Base-by-base conservation (phyloP, 2,797 vertebrate genomes). In the Sebastolobus alascanus region DNA sequence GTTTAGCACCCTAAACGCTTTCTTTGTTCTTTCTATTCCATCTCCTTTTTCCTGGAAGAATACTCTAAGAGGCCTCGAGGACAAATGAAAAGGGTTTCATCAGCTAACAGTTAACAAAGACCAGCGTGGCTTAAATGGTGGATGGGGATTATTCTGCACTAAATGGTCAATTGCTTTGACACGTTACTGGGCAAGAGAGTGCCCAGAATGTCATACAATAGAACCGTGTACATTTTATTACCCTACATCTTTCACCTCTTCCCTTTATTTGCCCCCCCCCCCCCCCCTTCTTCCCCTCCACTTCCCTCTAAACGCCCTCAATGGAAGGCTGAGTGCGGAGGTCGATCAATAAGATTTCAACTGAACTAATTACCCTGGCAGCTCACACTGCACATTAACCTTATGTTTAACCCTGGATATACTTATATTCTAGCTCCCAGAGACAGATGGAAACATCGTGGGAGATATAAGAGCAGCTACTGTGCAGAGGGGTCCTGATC, bases 291-390 rank as follows among this genome's bases (percentile, higher is more conserved):
- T 25, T 54, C n/a, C 52, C 6, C 77, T 73, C 73, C 37, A 59
- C 73, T 76, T 87, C 55, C 14, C 56, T 82, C 55, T 90, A 86
- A 92, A 87, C 79, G 77, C 66, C 78, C 86, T 76, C 56, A 88
- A 84, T 80, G 58, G 73, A 83, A 86, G 78, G 89, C 78, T 87
- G 79, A 90, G 80, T 75, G 78, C 66, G 16, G 77, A 83, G 79
- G 81, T 86, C 80, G 61, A 94, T 94, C 92, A 90, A 91, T 92
- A 82, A 37, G 71, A 87, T 78, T 90, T 78, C 87, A 93, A 90
- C 83, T 85, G 82, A 73, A 83, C 85, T 89, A 94, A 94, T 94
- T 93, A 93, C 73, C 73, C 80, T 72, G 74, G 73, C 83, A 79
- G 79, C 82, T 87, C 75, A 60, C 73, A 72, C 72, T 71, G 55